Conservation (phyloP, 1,140 invertebrate species). For the Caenorhabditis latens region DNA sequence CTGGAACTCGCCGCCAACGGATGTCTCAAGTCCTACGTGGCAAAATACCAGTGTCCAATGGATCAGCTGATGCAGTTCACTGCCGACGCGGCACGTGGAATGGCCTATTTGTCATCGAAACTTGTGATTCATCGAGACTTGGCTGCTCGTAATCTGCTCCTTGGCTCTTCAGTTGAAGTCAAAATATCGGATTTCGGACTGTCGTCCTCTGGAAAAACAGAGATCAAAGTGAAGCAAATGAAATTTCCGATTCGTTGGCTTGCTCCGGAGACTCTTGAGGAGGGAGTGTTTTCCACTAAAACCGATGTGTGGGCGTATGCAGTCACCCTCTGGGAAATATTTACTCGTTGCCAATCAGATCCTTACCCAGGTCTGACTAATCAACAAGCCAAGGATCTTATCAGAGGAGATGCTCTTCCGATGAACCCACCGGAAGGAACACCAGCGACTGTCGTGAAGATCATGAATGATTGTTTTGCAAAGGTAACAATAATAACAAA, state of each 20-base stretch:
- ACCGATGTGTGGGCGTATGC: slow-evolving; percentile 98
- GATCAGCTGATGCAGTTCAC: slow-evolving; percentile 56
- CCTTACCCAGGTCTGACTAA: slow-evolving; percentile 94
- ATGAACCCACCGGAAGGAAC: slow-evolving; percentile 63
- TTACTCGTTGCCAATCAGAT: slow-evolving; percentile 87
- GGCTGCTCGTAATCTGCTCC: slow-evolving; percentile 63
- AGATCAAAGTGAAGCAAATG: slow-evolving; percentile 64
- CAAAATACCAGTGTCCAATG: neutral
- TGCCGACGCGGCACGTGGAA: slow-evolving; percentile 62
- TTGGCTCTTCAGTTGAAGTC: slow-evolving; percentile 60
- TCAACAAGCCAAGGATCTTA: slow-evolving; percentile 84
- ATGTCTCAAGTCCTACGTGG: neutral
- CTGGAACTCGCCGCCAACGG: slow-evolving; percentile 62
- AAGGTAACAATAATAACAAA: neutral
- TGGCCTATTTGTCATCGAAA: slow-evolving; percentile 57
- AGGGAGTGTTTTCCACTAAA: slow-evolving; percentile 92
- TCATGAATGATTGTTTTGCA: slow-evolving; percentile 65
- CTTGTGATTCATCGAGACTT: slow-evolving; percentile 62
- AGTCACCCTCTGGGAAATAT: slow-evolving; percentile 97
- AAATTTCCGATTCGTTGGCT: slow-evolving; percentile 69
- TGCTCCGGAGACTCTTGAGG: slow-evolving; percentile 63
- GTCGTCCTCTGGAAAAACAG: slow-evolving; percentile 55
- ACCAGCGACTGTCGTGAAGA: slow-evolving; percentile 39
- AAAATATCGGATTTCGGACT: slow-evolving; percentile 67
- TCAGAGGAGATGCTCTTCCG: slow-evolving; percentile 55